Base-by-base conservation (phyloP, 35 echinoderm and acorn worm genomes). In the Patiria miniata region DNA sequence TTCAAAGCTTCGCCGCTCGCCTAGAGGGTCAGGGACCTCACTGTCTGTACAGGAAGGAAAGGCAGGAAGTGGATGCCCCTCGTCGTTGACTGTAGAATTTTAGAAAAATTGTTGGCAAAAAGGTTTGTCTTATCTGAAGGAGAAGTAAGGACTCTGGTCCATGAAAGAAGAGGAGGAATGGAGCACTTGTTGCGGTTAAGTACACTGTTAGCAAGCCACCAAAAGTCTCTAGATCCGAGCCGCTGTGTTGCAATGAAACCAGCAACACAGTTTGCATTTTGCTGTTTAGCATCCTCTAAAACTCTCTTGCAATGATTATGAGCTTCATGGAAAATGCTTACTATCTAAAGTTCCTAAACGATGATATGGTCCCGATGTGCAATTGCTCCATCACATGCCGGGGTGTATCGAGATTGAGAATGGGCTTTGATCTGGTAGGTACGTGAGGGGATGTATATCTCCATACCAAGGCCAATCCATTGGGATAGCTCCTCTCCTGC, bases 151-250 rank as follows among this genome's bases (percentile, higher is more conserved):
- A 78, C 73, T 34, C 16, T 1, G 37, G 73, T 17, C 33, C 73
- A 1, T 18, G 1, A 30, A 78, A 78, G 33, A 28, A 78, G 73
- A 78, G 73, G 73, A 78, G 73, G 73, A 39, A 78, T 17, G 5
- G 73, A 78, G 73, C 18, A 78, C 37, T 78, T 78, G 37, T 78
- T 78, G 73, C 37, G 1, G 73, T 78, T 78, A 2, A 78, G 26
- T 7, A 78, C 73, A 5, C 28, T 34, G 28, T 78, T 78, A 30
- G 73, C 73, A 78, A 78, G 18, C 26, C 17, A 5, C 73, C 73
- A 78, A 78, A 78, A 16, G 73, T 78, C 15, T 28, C 73, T 78
- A 16, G 73, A 2, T 17, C 73, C 73, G 33, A 78, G 26, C 37
- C 37, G 28, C 73, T 78, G 73, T 16, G 73, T 78, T 30, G 73